Conservation (phyloP, 2,113 vertebrate species). For the Saccopteryx leptura region DNA sequence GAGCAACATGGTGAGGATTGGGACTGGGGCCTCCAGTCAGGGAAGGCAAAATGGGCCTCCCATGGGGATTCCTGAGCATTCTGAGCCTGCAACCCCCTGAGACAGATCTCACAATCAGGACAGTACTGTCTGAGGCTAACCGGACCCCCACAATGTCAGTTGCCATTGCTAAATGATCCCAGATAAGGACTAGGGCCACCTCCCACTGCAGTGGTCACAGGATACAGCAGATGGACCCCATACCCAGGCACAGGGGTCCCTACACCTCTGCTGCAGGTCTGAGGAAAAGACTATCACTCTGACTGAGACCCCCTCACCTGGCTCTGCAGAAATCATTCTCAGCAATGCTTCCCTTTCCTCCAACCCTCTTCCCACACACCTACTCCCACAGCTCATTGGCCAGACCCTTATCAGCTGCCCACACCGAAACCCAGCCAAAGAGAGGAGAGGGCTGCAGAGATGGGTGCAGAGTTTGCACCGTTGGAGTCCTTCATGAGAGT, state of each 20-base stretch:
- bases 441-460: not conserved
- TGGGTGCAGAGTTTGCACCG: not conserved
- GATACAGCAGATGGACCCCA: too few species aligned
- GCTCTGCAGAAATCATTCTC: not conserved
- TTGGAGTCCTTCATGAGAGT: not conserved
- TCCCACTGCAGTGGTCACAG: not conserved
- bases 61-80: not conserved
- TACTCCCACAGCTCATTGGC: not conserved
- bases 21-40: too few species aligned
- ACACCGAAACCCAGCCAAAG: not conserved
- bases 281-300: too few species aligned
- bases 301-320: accelerated
- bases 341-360: accelerated
- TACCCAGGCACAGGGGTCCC: accelerated
- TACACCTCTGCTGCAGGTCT: accelerated
- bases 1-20: accelerated
- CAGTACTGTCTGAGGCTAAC: not conserved
- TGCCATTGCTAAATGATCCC: not conserved
- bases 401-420: not conserved
- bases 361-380: not conserved
- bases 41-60: not conserved
- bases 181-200: accelerated
- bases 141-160: not conserved
- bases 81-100: not conserved
- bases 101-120: not conserved